Evolutionary conservation across 92 coral and sea anemone species (phyloP), one percentile per base, ranked within the genome.

Genomic region (Zoanthus gigantus): DNA sequence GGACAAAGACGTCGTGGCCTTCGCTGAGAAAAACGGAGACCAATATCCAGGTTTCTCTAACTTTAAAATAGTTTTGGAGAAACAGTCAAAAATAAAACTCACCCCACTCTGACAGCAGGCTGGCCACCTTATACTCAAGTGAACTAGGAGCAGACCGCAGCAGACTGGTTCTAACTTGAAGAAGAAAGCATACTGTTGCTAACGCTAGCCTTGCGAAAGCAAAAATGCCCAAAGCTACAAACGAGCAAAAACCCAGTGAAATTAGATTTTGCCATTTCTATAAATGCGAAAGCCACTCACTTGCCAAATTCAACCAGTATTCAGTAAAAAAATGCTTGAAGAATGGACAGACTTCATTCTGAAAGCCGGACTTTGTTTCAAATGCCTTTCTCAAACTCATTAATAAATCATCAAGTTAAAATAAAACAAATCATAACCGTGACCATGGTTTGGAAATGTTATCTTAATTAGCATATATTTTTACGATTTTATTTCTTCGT

Each of bases 1-100:
- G 94, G 94, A 85, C 31, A 92, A 92, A 57, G 90, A 88, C 34
- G 86, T 92, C 10, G 90, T 85, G 52, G 68, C 77, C 4, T 72
- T 77, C 78, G 94, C 94, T 4, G 89, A 84, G 77, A 57, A 71
- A 42, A 80, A 92, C 32, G 58, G 71, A 15, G 92, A 92, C 74
- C 78, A 65, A 6, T 88, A 83, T 46, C 94, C 94, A 4, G 72
- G 81, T 65, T 92, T 92, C 61, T 11, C 34, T 60, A 6, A 18
- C 65, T 86, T 86, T 52, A 65, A 30, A 44, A 37, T 9, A 44
- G 58, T 37, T 8, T 11, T 81, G 11, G 86, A 63, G 76, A 81
- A 50, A 46, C 86, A 81, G 48, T 53, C 86, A 28, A 65, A 65
- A 13, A 42, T 65, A 18, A 42, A 52, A 81, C 63, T 13, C 86